phyloP scores from a whole-genome alignment of 2,113 vertebrate genomes.

The Gambusia affinis region DNA sequence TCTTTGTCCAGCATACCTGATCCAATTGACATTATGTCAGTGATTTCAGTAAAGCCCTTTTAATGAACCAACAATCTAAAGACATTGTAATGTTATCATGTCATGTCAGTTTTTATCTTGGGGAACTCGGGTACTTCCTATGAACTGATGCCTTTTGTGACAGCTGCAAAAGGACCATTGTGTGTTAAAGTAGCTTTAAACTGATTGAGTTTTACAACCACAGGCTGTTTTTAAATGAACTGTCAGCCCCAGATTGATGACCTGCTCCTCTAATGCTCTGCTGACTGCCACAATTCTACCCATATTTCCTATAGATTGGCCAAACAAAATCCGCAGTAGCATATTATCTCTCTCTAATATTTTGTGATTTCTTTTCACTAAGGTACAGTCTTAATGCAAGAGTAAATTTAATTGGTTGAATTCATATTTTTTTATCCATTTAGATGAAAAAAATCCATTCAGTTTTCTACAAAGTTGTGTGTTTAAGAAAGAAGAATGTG shows the following conservation, averaged over 20 bases:
- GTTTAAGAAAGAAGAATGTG: neutral
- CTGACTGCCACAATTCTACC: conserved; percentile 38
- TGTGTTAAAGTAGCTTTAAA: conserved; percentile 25
- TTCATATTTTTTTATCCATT: neutral
- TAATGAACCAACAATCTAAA: neutral
- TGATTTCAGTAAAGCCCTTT: neutral
- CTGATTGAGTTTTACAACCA: conserved; percentile 18
- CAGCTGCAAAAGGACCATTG: conserved; percentile 3
- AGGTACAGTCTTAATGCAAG: neutral
- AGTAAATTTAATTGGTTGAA: neutral
- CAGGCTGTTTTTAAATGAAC: conserved; percentile 45
- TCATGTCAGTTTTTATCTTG: neutral
- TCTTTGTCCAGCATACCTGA: neutral
- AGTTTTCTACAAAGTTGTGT: neutral
- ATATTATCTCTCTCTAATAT: conserved; percentile 10
- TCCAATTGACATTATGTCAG: neutral
- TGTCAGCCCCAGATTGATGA: conserved; percentile 45
- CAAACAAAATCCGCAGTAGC: conserved; percentile 24
- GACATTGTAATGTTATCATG: neutral
- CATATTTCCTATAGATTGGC: conserved; percentile 31
- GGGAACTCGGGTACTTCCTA: neutral
- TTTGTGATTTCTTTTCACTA: conserved; percentile 33
- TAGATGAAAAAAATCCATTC: neutral
- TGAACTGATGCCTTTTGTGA: neutral
- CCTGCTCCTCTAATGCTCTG: conserved; percentile 18